These are phyloP conservation scores for Ypsolopha sequella DNA, from an alignment of 2,888 invertebrate genomes.

Conservation along the genomic window DNA sequence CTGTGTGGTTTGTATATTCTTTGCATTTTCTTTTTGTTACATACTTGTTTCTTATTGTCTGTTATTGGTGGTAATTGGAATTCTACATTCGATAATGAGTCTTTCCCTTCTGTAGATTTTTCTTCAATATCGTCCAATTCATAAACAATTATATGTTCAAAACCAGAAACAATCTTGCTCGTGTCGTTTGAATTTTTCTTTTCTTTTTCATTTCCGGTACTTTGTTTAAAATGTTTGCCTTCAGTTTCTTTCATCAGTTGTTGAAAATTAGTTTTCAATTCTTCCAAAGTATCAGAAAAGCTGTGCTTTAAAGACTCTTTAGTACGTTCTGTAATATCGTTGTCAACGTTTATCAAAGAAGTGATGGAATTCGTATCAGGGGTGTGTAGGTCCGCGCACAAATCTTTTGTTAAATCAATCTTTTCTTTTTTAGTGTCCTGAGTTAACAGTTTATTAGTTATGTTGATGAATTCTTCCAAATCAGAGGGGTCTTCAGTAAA, in stretches of 20 bases:
- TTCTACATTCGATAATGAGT: background rate
- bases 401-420: constrained; percentile 20
- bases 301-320: constrained; percentile 11
- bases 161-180: background rate
- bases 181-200: too few species aligned
- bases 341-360: constrained; percentile 22
- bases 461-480: constrained; percentile 52
- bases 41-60: constrained; percentile 34
- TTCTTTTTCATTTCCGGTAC: too few species aligned
- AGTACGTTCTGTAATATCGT: background rate
- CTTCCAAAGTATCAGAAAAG: constrained; percentile 44
- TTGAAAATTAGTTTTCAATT: constrained; percentile 45
- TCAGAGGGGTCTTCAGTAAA: constrained; percentile 51
- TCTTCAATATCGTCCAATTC: background rate
- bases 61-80: constrained; percentile 48
- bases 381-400: constrained; percentile 39
- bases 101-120: constrained; percentile 18
- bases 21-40: constrained; percentile 32
- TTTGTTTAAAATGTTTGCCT: background rate
- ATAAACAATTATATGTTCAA: background rate
- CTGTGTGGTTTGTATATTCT: constrained; percentile 34
- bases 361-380: constrained; percentile 53
- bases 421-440: too few species aligned
- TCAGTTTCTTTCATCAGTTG: constrained; percentile 35
- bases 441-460: constrained; percentile 42